phyloP scores from a whole-genome alignment of 1,140 invertebrate genomes.

The Drosophila kurseongensis region DNA sequence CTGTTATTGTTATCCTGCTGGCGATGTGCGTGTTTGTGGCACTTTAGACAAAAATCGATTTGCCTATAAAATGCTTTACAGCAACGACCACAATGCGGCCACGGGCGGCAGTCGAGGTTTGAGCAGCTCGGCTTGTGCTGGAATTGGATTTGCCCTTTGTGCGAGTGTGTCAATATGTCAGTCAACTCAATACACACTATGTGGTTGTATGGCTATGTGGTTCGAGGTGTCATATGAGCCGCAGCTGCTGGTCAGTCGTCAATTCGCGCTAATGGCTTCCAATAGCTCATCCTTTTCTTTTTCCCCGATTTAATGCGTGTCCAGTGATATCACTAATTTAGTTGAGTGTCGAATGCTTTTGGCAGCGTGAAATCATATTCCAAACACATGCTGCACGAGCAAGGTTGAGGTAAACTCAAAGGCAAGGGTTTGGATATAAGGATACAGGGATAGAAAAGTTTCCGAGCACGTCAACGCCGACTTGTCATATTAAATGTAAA shows the following conservation, averaged over 20 bases:
- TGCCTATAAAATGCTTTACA: constrained; percentile 83
- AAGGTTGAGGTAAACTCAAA: neutral
- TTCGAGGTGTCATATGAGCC: constrained; percentile 36
- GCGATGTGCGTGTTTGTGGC: constrained; percentile 72
- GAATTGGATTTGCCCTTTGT: constrained; percentile 40
- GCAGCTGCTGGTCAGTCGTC: constrained; percentile 47
- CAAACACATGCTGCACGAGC: neutral
- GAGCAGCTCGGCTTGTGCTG: constrained; percentile 35
- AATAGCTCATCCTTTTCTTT: constrained; percentile 8
- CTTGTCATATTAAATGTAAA: constrained; percentile 74
- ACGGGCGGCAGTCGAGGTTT: constrained; percentile 34
- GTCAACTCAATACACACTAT: constrained; percentile 25
- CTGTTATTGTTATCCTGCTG: constrained; percentile 40
- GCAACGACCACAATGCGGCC: constrained; percentile 49
- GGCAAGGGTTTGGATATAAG: neutral
- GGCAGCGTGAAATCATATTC: constrained; percentile 19
- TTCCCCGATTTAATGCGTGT: constrained; percentile 19
- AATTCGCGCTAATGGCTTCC: constrained; percentile 63
- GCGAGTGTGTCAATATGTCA: constrained; percentile 64
- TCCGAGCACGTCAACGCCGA: constrained; percentile 30
- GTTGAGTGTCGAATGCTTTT: constrained; percentile 43
- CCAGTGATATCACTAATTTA: constrained; percentile 45
- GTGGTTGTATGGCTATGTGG: neutral
- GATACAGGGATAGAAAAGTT: constrained; percentile 15
- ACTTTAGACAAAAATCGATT: constrained; percentile 84